Base-by-base conservation (phyloP, 2,888 invertebrate genomes). In the Melangyna quadrimaculata region DNA sequence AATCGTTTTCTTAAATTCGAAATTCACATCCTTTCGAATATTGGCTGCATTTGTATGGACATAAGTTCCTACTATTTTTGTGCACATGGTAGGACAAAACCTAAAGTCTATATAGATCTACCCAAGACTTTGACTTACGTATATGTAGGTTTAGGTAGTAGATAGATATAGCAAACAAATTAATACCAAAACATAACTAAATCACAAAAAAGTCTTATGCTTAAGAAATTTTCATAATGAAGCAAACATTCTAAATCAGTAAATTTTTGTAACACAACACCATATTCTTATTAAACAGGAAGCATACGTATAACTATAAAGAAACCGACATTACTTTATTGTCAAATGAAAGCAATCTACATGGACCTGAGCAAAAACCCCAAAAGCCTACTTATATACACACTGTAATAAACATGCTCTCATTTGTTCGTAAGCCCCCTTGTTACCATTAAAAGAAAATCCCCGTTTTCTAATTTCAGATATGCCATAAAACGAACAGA, bases 381-480 rank as follows among this genome's bases (percentile, higher is more conserved):
- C 63, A 43, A 45, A 61, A 43, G 24, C 29, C 43, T 57, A 61
- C 43, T 57, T 27, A 59, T 22, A 14, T 37, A 51, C 51, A 63
- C 61, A 63, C 73, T 73, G 48, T 73, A 78, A 78, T 78, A 73
- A 83, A 83, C 74, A 69, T 73, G 37, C 55, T 71, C 35, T 71
- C 69, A 69, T 77, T 81, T 55, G 27, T 61, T 61, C n/a, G 63
- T 77, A 81, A 81, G 80, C 81, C 81, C 51, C 80, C 77, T 69
- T 86, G 69, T 86, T 81, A 55, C 63, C 77, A 77, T 80, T 77
- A 86, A 57, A 40, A 57, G 61, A 43, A 80, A 80, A 86, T 86
- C 86, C 86, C 81, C 72, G 55, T 80, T 77, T 77, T 86, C 86
- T 77, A 77, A 86, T 86, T 86, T 81, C 55, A 67, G 69, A 69